Evolutionary conservation across 2,797 vertebrate genomes (phyloP), one percentile per base, ranked within the genome.

Genomic region (Meriones psammophilus): DNA sequence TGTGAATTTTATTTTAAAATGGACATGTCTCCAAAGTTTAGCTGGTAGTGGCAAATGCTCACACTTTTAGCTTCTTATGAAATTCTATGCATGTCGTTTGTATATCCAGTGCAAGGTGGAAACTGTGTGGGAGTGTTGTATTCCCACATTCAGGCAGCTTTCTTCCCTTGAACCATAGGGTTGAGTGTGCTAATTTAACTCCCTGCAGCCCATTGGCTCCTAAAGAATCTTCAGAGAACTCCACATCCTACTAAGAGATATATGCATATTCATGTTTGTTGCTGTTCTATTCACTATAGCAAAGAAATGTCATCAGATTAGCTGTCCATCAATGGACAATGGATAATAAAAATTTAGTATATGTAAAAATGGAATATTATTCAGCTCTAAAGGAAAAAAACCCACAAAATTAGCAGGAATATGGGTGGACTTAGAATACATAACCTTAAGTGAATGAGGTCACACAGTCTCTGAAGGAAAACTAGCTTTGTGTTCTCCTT

Each of bases 1-100:
- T 62, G 17, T 92, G 62, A 73, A 36, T 24, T 66, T 62, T 87
- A 22, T n/a, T 15, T 15, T 69, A 60, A 74, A 93, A 86, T 8
- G 12, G 66, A 69, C 12, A 28, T 10, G 5, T 42, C 8, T 74
- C 42, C 20, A n/a, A 39, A 6, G 26, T 74, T 96, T 92, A n/a
- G 58, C 85, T 66, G 39, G 74, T 64, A 86, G 17, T 74, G 66
- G 2, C 73, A 71, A 81, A 94, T 68, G 18, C 74, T n/a, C 69
- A 42, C 8, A 66, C 93, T 87, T 18, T 95, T 56, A 95, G 76
- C 60, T 18, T 69, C n/a, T 86, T 69, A 84, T 22, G 28, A 89
- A 85, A 88, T 84, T 78, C n/a, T 92, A 54, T 89, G 62, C 8
- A 10, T 58, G 79, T 81, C 14, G 69, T 30, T 84, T 95, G 3